Base-by-base conservation (phyloP, 2,888 invertebrate genomes). In the Leptopilina syphax region DNA sequence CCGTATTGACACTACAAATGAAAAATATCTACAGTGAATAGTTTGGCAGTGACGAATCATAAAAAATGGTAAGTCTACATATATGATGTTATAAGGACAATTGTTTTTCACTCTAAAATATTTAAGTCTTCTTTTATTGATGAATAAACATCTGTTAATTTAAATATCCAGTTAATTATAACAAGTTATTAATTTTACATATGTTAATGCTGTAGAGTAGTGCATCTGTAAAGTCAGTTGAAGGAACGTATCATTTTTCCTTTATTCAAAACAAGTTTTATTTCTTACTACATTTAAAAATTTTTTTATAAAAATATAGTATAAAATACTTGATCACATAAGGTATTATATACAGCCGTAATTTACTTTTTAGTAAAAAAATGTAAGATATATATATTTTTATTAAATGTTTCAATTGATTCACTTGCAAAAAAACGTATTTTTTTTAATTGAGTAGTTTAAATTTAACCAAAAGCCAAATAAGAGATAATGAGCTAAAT, bases 131-230 rank as follows among this genome's bases (percentile, higher is more conserved):
- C 24, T 12, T 68, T 47, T 70, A 44, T 57, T 57, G 27, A 13
- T 34, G 57, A 57, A 73, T 34, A 27, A 73, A 34, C 73, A 73
- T 73, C 50, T 73, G 73, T 57, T 34, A 50, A 34, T 24, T 73
- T 57, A 24, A 34, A 73, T 73, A 57, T 13, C 54, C 57, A 13
- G 54, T 27, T 73, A 27, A 73, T 73, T n/a, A 73, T 50, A 50
- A 7, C 54, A 44, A 44, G 27, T 9, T 54, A 27, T 34, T 73
- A 57, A 34, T 73, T 34, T 70, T 73, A n/a, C 5, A 4, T 27
- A 57, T 73, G 8, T 34, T 57, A 34, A n/a, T 57, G 8, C 47
- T 24, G 1, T 10, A 24, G n/a, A 9, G 3, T 68, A 68, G 24
- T 24, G 63, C 44, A 47, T 18, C 9, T 63, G 63, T 18, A 67